A percentile compares a stretch with the other conserved stretches of the same genome.
phyloP scores from a whole-genome alignment of 1,140 invertebrate genomes.

The Drosophila rhopaloa region DNA sequence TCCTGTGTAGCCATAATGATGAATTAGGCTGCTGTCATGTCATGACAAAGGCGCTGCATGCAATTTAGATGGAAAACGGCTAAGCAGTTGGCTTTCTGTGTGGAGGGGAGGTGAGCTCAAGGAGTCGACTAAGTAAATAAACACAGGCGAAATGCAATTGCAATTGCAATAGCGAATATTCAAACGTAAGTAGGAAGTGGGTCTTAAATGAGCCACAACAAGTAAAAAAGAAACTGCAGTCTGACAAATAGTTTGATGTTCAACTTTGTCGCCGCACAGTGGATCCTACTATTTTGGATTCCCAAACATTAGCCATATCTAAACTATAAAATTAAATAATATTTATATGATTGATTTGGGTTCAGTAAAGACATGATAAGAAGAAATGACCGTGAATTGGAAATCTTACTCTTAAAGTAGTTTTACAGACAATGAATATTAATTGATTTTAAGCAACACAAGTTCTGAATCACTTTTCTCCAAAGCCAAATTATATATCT shows the following conservation, averaged over 20 bases:
- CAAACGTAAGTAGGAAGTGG: constrained; percentile 77
- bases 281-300: not conserved
- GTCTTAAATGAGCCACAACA: constrained; percentile 66
- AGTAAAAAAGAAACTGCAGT: constrained; percentile 23
- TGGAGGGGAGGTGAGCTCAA: not conserved
- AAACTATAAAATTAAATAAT: not conserved
- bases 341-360: too few relatives aligned
- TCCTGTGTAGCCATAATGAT: constrained; percentile 77
- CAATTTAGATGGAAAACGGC: constrained; percentile 57
- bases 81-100: not conserved
- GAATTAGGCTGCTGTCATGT: constrained; percentile 84
- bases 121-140: constrained; percentile 61
- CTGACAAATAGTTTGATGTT: constrained; percentile 76
- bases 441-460: too few relatives aligned
- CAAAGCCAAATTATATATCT: too few relatives aligned
- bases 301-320: too few relatives aligned
- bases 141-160: constrained; percentile 73
- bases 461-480: too few relatives aligned
- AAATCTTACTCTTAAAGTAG: too few relatives aligned
- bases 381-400: too few relatives aligned
- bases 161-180: constrained; percentile 62
- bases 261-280: constrained; percentile 51
- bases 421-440: too few relatives aligned
- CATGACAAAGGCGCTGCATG: constrained; percentile 83
- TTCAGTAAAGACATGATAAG: too few relatives aligned